Evolutionary conservation across 64 coral and sea anemone genomes (phyloP).

Genomic region (Montipora sp.): DNA sequence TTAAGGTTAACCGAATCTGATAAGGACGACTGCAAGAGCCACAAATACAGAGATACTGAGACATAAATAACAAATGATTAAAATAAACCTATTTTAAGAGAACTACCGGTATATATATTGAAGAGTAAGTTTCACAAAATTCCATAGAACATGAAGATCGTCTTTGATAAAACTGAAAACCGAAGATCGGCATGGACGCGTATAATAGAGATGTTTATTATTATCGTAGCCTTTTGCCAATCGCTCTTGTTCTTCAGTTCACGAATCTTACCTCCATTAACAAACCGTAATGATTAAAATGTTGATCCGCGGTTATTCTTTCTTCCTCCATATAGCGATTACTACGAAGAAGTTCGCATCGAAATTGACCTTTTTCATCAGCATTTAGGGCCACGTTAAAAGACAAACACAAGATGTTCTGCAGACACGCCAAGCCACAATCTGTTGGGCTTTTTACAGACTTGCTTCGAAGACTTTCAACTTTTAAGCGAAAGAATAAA

Average conservation of each 20-base stretch:
- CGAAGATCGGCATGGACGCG: too few species aligned
- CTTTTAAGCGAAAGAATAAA: neutral
- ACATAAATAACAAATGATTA: too few species aligned
- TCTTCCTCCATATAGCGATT: neutral
- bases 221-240: neutral
- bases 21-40: too few species aligned
- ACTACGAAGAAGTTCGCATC: neutral
- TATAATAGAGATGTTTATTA: too few species aligned
- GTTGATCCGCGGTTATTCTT: neutral
- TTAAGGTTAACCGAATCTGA: too few species aligned
- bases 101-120: too few species aligned
- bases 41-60: too few species aligned
- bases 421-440: constrained; percentile 11
- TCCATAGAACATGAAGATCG: too few species aligned
- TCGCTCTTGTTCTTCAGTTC: neutral
- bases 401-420: neutral
- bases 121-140: too few species aligned
- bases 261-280: neutral
- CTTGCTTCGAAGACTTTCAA: neutral
- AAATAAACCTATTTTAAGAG: too few species aligned
- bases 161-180: too few species aligned
- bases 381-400: neutral
- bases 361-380: neutral
- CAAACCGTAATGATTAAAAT: constrained; percentile 7
- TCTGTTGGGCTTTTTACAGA: neutral